Conservation (phyloP, 2,888 invertebrate genomes). For the Synanthedon formicaeformis region DNA sequence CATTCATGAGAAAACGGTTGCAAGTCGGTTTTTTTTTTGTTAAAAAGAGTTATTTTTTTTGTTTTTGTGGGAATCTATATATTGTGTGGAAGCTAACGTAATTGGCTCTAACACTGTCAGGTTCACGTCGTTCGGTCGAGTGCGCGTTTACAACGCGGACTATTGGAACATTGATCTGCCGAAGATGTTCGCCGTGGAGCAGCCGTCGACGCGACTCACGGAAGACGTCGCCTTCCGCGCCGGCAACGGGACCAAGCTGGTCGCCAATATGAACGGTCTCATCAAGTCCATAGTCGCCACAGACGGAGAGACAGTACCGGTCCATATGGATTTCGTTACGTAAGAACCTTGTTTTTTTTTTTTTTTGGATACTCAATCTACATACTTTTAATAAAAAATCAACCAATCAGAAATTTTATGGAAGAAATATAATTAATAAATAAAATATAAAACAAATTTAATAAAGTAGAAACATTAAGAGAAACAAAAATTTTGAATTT, state of each 20-base stretch:
- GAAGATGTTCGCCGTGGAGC: conserved; percentile 51
- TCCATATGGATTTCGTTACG: conserved; percentile 84
- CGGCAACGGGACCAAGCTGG: conserved; percentile 54
- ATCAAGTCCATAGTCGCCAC: conserved; percentile 75
- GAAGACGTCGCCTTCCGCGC: conserved; percentile 44
- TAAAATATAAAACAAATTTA: neutral
- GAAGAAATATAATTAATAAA: neutral
- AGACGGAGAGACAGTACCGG: conserved; percentile 50
- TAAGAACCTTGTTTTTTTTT: conserved; percentile 44
- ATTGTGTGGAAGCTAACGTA: too few species aligned
- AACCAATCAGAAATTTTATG: too few species aligned
- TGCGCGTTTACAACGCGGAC: conserved; percentile 68
- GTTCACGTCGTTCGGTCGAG: conserved; percentile 64
- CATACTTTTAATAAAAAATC: too few species aligned
- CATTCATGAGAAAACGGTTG: too few species aligned
- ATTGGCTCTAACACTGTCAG: conserved; percentile 14
- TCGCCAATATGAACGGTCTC: conserved; percentile 77
- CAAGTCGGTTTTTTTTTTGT: too few species aligned
- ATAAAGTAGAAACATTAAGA: too few species aligned
- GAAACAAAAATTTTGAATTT: too few species aligned
- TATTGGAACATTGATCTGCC: conserved; percentile 54
- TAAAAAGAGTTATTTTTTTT: too few species aligned
- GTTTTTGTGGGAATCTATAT: too few species aligned
- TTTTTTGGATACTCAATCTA: too few species aligned
- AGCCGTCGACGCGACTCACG: conserved; percentile 30